Base-by-base conservation (phyloP, 1,140 invertebrate species). In the Chrysopa pallens region DNA sequence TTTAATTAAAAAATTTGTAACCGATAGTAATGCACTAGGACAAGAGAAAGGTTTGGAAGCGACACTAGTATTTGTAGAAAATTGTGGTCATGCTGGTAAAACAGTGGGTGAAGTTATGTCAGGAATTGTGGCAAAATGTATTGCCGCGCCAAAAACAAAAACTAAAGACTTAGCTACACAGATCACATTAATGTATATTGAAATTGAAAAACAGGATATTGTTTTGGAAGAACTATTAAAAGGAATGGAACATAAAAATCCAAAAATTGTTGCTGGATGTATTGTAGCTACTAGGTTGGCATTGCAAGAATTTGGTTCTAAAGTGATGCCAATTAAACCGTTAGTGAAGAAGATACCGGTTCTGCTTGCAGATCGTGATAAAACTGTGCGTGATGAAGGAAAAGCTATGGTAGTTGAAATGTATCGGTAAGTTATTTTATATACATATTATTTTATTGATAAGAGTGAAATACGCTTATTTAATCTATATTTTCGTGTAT, bases 1-100 rank as follows among this genome's bases (percentile, higher is more conserved):
- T 5, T 64, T 95, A n/a, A 73, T 97, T 29, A 95, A 95, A 57
- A 96, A 96, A 62, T 90, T 97, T 74, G 89, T 96, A 0, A 68
- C 75, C 6, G 94, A 98, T 58, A 90, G 80, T 45, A 96, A 97
- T 82, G 91, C 81, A 31, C 76, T 85, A 23, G 91, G 91, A 1
- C 91, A 95, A 63, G 93, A 97, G 59, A 97, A 93, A 70, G 94
- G 87, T 23, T 60, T 98, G 46, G 90, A 95, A 59, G 89, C 90
- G 11, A 79, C 86, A 1, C 59, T 94, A 15, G 80, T 82, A 12
- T 97, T 80, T 67, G 74, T 94, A 0, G 85, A 94, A 61, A 94
- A 93, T 67, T 85, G 86, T 51, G 76, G 74, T 4, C 61, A 73
- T 50, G 86, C 87, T 48, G 81, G 81, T 43, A 92, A 88, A 61